phyloP scores from a whole-genome alignment of 1,140 invertebrate genomes.

The Lysiphlebus fabarum region DNA sequence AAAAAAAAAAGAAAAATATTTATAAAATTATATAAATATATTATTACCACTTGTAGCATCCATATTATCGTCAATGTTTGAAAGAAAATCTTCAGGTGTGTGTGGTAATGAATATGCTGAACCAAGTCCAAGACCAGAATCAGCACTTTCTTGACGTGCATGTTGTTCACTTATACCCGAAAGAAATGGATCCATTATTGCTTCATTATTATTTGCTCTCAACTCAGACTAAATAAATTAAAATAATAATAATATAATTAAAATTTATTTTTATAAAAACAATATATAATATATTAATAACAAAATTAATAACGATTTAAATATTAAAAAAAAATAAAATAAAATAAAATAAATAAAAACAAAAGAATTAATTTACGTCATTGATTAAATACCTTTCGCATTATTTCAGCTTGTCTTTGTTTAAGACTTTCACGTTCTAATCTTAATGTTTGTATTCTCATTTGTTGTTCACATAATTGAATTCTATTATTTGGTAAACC shows the following conservation, averaged over 20 bases:
- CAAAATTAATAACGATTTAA: background rate
- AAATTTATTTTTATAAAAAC: too few species aligned
- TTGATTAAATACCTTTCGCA: constrained; percentile 65
- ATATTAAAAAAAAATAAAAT: constrained; percentile 16
- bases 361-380: constrained; percentile 11
- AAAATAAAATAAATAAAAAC: constrained; percentile 9
- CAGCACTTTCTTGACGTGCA: constrained; percentile 86
- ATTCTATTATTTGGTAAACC: constrained; percentile 57
- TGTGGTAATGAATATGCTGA: constrained; percentile 83
- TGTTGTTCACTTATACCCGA: constrained; percentile 75
- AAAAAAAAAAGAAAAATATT: constrained; percentile 13
- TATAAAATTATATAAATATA: background rate
- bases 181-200: constrained; percentile 77
- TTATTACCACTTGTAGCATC: constrained; percentile 69
- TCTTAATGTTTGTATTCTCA: constrained; percentile 78
- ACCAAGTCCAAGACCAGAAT: constrained; percentile 85
- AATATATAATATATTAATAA: too few species aligned
- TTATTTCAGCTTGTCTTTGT: constrained; percentile 84
- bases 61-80: constrained; percentile 85
- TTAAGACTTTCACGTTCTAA: constrained; percentile 83
- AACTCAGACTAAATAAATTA: constrained; percentile 54
- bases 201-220: constrained; percentile 60
- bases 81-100: constrained; percentile 88
- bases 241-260: too few species aligned
- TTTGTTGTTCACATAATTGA: constrained; percentile 73